Percentiles rank a stretch among this genome's conserved stretches.
Conservation (phyloP, 2,888 invertebrate species). For the Lepidochrysops patricia region DNA sequence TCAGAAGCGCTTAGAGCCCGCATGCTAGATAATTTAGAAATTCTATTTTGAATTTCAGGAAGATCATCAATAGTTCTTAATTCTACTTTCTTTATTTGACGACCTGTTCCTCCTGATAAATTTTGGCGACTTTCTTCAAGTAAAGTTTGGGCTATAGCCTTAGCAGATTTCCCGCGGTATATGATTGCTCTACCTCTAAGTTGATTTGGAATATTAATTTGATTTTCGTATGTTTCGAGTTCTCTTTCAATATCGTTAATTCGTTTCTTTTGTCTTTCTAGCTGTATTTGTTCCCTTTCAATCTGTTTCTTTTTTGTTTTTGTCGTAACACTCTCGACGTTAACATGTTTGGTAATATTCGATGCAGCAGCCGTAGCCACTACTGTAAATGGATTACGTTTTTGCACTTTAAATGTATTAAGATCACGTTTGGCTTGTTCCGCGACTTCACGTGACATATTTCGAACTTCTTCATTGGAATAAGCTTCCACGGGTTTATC, state of each 20-base stretch:
- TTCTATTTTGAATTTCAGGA: constrained; percentile 14
- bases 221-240: constrained; percentile 52
- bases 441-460: constrained; percentile 79
- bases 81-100: constrained; percentile 42
- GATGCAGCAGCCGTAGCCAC: constrained; percentile 77
- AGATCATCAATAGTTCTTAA: constrained; percentile 15
- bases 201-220: constrained; percentile 63
- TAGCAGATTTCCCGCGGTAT: constrained; percentile 84
- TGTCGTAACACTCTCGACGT: constrained; percentile 62
- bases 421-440: constrained; percentile 81
- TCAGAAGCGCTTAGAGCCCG: constrained; percentile 15
- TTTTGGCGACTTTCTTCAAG: constrained; percentile 75
- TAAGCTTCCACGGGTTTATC: constrained; percentile 78
- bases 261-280: constrained; percentile 61
- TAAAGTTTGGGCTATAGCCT: constrained; percentile 79
- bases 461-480: constrained; percentile 78
- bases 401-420: constrained; percentile 73
- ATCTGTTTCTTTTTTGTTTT: constrained; percentile 65
- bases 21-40: constrained; percentile 13
- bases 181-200: constrained; percentile 70
- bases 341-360: constrained; percentile 78
- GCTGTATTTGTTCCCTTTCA: constrained; percentile 48
- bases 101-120: constrained; percentile 57
- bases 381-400: constrained; percentile 77
- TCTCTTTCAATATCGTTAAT: constrained; percentile 58